Percentiles rank a stretch among this genome's conserved stretches.
These are phyloP conservation scores for Mormyrus proboscirostris DNA, from an alignment of 2,797 vertebrate species.

Conservation along the genomic window DNA sequence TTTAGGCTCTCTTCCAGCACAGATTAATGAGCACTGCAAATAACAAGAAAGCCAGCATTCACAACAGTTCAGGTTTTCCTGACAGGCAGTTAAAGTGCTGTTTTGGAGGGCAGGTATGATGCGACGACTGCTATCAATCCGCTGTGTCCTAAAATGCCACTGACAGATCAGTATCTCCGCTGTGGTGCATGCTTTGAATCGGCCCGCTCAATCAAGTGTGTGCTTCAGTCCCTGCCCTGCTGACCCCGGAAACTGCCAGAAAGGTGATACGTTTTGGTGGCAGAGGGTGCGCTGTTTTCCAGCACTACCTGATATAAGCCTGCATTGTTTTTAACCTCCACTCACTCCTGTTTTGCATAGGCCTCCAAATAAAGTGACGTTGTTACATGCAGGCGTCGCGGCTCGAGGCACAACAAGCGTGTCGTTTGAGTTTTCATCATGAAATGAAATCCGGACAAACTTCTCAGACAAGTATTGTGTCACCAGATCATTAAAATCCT, in stretches of 20 bases:
- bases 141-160: not conserved
- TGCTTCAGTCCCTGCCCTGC: not conserved
- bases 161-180: not conserved
- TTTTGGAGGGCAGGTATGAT: not conserved
- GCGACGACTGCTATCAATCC: not conserved
- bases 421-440: not conserved
- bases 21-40: not conserved
- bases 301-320: not conserved
- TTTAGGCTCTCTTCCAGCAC: not conserved
- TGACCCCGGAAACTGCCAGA: not conserved
- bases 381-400: not conserved
- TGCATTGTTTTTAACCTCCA: not conserved
- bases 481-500: not conserved
- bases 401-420: not conserved
- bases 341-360: not conserved
- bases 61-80: not conserved
- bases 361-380: not conserved
- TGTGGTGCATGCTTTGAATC: not conserved
- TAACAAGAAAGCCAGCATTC: not conserved
- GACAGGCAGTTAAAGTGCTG: not conserved
- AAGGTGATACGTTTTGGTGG: not conserved
- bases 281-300: not conserved
- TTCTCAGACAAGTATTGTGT: not conserved
- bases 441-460: not conserved
- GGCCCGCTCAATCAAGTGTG: not conserved